phyloP scores from a whole-genome alignment of 2,113 vertebrate species.

The Siphamia tubifer region DNA sequence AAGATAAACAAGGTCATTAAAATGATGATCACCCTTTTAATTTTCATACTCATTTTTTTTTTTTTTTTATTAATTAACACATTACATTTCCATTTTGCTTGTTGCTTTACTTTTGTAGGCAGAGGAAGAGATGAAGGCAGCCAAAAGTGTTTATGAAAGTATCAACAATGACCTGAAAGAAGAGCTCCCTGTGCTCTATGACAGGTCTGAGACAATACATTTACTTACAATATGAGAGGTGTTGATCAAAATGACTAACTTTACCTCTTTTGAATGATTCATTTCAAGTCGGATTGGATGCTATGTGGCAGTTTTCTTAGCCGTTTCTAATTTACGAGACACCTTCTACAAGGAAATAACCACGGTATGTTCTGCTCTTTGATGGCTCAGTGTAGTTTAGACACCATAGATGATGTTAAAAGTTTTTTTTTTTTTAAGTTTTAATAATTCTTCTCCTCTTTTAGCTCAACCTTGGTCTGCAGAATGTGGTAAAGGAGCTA shows the following conservation, averaged over 20 bases:
- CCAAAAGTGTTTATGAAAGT: conserved; percentile 86
- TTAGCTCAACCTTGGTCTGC: conserved; percentile 88
- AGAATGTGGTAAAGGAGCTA: conserved; percentile 89
- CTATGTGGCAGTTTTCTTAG: conserved; percentile 89
- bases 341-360: conserved; percentile 92
- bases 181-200: conserved; percentile 86
- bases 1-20: conserved; percentile 87
- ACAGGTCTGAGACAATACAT: conserved; percentile 76
- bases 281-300: conserved; percentile 89
- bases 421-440: not conserved
- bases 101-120: conserved; percentile 76
- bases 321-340: conserved; percentile 87
- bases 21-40: not conserved
- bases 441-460: conserved; percentile 21
- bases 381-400: not conserved
- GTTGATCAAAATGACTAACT: not conserved
- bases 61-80: not conserved
- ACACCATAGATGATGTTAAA: not conserved
- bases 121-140: conserved; percentile 86
- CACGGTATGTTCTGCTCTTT: conserved; percentile 75
- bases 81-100: not conserved
- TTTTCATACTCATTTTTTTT: not conserved
- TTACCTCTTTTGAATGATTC: not conserved
- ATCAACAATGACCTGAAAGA: conserved; percentile 89
- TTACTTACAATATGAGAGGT: not conserved